Conservation (phyloP, 2,797 vertebrate species). For the Morus bassanus region DNA sequence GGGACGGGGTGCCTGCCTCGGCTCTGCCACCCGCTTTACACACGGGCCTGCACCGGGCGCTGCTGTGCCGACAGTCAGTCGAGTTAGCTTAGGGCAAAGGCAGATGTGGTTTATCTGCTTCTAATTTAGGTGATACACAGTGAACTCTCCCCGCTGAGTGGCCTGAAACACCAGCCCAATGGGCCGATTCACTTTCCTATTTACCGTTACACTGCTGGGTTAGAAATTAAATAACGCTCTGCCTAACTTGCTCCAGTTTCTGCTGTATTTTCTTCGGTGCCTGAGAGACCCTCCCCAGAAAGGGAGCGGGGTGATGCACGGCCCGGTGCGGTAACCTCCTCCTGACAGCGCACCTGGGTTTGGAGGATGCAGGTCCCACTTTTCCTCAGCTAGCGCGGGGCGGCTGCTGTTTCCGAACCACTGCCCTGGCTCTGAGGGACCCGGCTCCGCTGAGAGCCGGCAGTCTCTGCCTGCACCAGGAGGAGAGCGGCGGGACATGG, state of each 20-base stretch:
- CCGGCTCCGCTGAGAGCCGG: background rate
- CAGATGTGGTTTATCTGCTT: background rate
- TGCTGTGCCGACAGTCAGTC: background rate
- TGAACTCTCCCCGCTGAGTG: background rate
- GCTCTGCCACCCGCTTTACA: background rate
- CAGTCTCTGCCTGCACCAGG: background rate
- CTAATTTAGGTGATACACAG: background rate
- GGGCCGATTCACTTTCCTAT: background rate
- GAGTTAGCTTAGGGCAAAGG: background rate
- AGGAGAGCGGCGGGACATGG: background rate
- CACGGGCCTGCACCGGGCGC: background rate
- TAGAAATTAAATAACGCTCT: background rate
- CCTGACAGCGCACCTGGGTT: background rate
- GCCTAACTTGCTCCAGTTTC: background rate
- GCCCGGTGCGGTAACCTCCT: background rate
- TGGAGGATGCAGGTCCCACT: background rate
- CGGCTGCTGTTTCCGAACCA: background rate
- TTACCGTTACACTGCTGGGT: background rate
- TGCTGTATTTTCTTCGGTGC: background rate
- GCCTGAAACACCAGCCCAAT: background rate
- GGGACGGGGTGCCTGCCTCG: background rate
- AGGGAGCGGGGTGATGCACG: background rate
- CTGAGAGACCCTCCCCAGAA: background rate
- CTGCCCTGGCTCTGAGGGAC: background rate
- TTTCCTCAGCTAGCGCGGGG: too few species aligned